Conservation (phyloP, 1,140 invertebrate species). For the Ericerus pela region DNA sequence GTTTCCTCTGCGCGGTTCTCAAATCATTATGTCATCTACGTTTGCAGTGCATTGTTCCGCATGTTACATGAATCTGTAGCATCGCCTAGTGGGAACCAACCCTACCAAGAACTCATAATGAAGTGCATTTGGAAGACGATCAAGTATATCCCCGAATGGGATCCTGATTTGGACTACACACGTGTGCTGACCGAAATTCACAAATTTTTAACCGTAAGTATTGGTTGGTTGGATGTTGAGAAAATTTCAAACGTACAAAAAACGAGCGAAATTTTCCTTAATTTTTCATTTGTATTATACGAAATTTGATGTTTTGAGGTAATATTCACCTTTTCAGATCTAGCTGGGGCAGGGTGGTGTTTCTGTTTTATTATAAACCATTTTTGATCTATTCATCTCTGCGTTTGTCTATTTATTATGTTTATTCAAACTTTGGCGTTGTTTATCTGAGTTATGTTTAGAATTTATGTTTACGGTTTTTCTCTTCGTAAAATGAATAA, state of each 20-base stretch:
- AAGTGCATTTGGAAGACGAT: conserved; percentile 27
- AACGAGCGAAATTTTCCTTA: background rate
- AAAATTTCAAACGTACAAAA: background rate
- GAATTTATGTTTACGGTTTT: too few relatives aligned
- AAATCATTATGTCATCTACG: background rate
- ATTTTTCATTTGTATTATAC: too few relatives aligned
- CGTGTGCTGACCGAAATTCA: conserved; percentile 22
- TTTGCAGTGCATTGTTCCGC: conserved; percentile 22
- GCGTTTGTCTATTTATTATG: too few relatives aligned
- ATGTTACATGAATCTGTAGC: conserved; percentile 22
- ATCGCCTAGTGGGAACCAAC: conserved; percentile 12
- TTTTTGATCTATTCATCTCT: too few relatives aligned
- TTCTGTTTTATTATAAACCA: too few relatives aligned
- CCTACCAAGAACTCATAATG: conserved; percentile 24
- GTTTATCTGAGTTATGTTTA: too few relatives aligned
- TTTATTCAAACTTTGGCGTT: too few relatives aligned
- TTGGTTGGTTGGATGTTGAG: background rate
- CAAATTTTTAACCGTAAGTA: conserved; percentile 23
- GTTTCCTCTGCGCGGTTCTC: too few relatives aligned
- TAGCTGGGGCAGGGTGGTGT: too few relatives aligned
- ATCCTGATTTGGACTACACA: conserved; percentile 22
- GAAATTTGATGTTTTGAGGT: too few relatives aligned
- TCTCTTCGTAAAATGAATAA: too few relatives aligned
- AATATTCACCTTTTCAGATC: background rate
- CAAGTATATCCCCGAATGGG: conserved; percentile 23